Conservation (phyloP, 2,113 vertebrate genomes). For the Chamaea fasciata region DNA sequence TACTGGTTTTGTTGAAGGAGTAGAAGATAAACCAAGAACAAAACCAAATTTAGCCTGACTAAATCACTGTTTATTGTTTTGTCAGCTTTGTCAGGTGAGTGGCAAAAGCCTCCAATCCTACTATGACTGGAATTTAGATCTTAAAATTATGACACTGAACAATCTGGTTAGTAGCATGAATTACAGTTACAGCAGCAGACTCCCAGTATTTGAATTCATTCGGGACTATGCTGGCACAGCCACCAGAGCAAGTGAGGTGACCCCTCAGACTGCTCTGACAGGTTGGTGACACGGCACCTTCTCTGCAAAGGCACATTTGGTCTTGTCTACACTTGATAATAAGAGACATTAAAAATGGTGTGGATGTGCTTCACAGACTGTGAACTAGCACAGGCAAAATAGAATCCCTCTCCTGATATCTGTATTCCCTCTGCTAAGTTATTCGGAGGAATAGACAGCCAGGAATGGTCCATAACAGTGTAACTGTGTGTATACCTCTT, state of each 20-base stretch:
- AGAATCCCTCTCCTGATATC: background rate
- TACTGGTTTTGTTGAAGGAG: background rate
- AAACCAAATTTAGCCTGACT: background rate
- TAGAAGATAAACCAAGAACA: background rate
- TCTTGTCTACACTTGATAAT: background rate
- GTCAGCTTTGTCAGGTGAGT: background rate
- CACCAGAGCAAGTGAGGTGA: background rate
- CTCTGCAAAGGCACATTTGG: background rate
- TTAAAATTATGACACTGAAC: background rate
- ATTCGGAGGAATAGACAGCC: background rate
- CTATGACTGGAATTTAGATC: background rate
- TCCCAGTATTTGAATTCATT: background rate
- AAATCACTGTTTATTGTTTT: background rate
- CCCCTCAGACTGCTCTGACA: background rate
- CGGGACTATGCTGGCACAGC: background rate
- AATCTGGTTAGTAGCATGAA: background rate
- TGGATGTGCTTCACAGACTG: background rate
- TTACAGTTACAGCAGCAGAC: background rate
- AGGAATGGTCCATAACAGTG: background rate
- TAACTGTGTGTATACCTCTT: background rate
- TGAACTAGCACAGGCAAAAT: background rate
- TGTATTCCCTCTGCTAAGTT: background rate
- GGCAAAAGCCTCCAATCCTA: background rate
- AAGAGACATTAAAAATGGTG: background rate
- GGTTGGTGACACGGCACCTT: rapidly evolving